A percentile compares a stretch with the other conserved stretches of the same genome.
Evolutionary conservation across 2,113 vertebrate genomes (phyloP).

Genomic region (Cottus gobio): DNA sequence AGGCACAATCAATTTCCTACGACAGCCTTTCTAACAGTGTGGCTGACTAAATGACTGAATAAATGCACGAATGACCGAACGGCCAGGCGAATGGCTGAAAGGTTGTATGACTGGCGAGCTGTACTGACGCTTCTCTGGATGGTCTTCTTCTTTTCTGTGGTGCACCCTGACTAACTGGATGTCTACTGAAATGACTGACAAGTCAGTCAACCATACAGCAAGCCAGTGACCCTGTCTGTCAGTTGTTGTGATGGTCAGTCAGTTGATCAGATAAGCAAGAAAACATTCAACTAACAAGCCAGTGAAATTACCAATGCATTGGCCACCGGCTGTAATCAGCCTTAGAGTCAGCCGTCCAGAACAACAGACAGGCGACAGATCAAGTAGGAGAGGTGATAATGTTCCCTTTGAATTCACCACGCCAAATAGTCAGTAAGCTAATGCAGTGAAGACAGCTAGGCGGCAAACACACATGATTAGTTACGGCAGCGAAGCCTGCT

Average conservation of each 20-base stretch:
- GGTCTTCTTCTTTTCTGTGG: not conserved
- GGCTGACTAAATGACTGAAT: constrained; percentile 28
- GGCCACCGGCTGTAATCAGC: constrained; percentile 2
- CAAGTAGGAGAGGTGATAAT: constrained; percentile 57
- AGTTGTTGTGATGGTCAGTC: constrained; percentile 8
- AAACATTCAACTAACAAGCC: constrained; percentile 20
- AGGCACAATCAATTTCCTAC: constrained; percentile 47
- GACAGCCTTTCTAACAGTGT: constrained; percentile 44
- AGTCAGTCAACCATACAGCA: constrained; percentile 17
- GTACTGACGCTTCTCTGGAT: not conserved
- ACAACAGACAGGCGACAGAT: constrained; percentile 43
- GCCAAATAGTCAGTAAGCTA: constrained; percentile 55
- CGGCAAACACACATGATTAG: constrained; percentile 61
- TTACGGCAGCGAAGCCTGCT: constrained; percentile 56
- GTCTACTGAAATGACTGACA: constrained; percentile 15
- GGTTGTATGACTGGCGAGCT: constrained; percentile 11
- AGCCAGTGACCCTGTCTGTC: constrained; percentile 12
- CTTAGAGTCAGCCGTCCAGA: constrained; percentile 31
- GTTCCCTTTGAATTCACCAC: constrained; percentile 48
- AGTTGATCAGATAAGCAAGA: constrained; percentile 9
- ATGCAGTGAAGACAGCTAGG: constrained; percentile 53
- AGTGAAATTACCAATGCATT: constrained; percentile 13
- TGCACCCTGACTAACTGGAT: constrained; percentile 11
- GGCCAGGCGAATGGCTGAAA: constrained; percentile 10
- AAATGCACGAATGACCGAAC: constrained; percentile 20